Base-by-base conservation (phyloP, 2,113 vertebrate species). In the Mesitornis unicolor region DNA sequence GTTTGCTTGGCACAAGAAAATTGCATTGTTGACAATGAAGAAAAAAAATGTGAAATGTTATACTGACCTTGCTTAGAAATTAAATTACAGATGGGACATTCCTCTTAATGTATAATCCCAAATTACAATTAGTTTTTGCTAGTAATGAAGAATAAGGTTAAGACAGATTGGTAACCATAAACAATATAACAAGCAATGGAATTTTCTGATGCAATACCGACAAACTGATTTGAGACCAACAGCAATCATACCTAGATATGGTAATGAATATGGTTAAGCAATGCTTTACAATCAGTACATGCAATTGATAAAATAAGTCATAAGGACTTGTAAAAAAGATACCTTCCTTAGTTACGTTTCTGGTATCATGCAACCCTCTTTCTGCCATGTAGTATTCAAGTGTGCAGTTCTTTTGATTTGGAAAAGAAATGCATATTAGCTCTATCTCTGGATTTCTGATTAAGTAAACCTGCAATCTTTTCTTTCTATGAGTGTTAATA, bases 61-160 rank as follows among this genome's bases (percentile, higher is more conserved):
- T 83, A 42, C n/a, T 88, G 94, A 88, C 85, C 79, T 93, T 93
- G 74, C 31, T 83, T 78, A 86, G 38, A 90, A 93, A 88, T 74
- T 48, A 88, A 95, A 88, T 93, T 92, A 74, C 45, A 67, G n/a
- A 38, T 69, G 33, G 26, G 45, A 50, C 20, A 26, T 77, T 86
- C 77, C 45, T 80, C 25, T 83, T 86, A 87, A 89, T 84, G 24
- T 48, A 57, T 16, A 89, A 22, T 57, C 1, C 0, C 74, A 90
- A 78, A n/a, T 28, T 83, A 29, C 70, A 76, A 83, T 83, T 93
- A 76, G 45, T 56, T 91, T 94, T 79, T 69, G 16, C 35, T 70
- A 83, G 47, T 50, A 90, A 65, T 76, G 47, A 85, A 85, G 29
- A 67, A 17, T 83, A 85, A 60, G 65, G 7, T 76, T 75, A 84